Base-by-base conservation (phyloP, 2,888 invertebrate species). In the Rhyacophila evoluta region DNA sequence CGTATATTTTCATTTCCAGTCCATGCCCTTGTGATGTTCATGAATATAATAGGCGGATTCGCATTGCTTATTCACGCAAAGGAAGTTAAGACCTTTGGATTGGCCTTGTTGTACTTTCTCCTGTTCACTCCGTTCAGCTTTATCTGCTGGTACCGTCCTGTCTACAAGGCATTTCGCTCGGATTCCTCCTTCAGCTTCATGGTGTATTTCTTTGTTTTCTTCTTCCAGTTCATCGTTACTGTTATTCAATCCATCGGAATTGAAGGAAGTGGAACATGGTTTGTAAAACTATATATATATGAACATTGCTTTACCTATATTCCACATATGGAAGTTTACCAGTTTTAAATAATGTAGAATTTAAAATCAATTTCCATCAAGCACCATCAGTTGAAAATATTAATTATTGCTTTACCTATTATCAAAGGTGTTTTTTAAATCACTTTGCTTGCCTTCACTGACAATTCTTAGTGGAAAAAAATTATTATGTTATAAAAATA, bases 131-230 rank as follows among this genome's bases (percentile, higher is more conserved):
- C 99, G 25, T 96, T 98, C 88, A 98, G 99, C 75, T 99, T 98
- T 87, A 89, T 99, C 38, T 99, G 99, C 88, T 99, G 99, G 99
- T 99, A 97, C 90, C 92, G 99, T 86, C 99, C 99, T 69, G 95
- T 98, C 81, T 99, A 99, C 90, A 99, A 99, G 90, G 99, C 99
- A 82, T 99, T 99, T 91, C 94, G 98, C 86, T 97, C 95, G 86
- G 99, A 99, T 89, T 98, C 98, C 84, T 99, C 99, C 1, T 98
- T 99, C 92, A 99, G 98, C 89, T 99, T 99, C 87, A 99, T 99
- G 97, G 96, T 98, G 75, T 99, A 98, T 91, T 99, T 99, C 92
- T 98, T 99, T 87, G 95, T 99, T 84, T 98, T 98, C 90, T 95
- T 98, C 90, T 95, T 98, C 88, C 98, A 98, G 93, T 94, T 95